Evolutionary conservation across 2,797 vertebrate species (phyloP).

Genomic region (Chaetodon trifasciatus): DNA sequence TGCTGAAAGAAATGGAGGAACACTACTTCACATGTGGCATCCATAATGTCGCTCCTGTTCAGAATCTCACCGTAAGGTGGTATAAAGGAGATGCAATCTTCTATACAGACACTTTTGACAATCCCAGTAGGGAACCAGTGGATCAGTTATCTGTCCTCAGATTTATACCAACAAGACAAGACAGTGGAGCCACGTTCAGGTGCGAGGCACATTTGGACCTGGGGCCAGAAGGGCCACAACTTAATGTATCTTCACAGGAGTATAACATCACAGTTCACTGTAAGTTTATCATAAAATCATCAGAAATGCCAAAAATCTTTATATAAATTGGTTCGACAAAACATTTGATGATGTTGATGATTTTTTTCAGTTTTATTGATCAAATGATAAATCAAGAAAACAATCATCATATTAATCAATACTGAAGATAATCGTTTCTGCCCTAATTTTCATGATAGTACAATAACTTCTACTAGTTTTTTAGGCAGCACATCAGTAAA

Average conservation of each 20-base stretch:
- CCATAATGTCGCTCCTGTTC: constrained; percentile 68
- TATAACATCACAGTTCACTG: constrained; percentile 45
- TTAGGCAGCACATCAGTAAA: background rate
- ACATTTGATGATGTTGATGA: background rate
- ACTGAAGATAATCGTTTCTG: background rate
- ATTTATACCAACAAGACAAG: constrained; percentile 46
- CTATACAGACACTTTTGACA: accelerated
- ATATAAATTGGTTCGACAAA: background rate
- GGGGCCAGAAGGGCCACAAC: constrained; percentile 60
- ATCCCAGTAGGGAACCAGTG: accelerated
- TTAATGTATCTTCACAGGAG: constrained; percentile 38
- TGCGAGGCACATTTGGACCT: constrained; percentile 80
- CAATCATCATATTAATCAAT: background rate
- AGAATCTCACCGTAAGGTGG: constrained; percentile 71
- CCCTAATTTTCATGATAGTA: background rate
- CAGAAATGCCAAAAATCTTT: background rate
- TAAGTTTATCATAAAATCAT: constrained; percentile 61
- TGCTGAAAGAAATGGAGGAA: constrained; percentile 27
- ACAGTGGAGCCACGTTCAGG: constrained; percentile 63
- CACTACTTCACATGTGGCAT: constrained; percentile 71
- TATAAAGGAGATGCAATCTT: constrained; percentile 52
- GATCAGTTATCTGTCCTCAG: background rate
- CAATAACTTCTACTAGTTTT: background rate
- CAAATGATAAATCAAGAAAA: background rate
- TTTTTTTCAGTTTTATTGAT: background rate